Percentiles rank a stretch among this genome's conserved stretches.
Conservation (phyloP, 37 sponge, comb jelly and placozoan species). For the Spongia lamella region DNA sequence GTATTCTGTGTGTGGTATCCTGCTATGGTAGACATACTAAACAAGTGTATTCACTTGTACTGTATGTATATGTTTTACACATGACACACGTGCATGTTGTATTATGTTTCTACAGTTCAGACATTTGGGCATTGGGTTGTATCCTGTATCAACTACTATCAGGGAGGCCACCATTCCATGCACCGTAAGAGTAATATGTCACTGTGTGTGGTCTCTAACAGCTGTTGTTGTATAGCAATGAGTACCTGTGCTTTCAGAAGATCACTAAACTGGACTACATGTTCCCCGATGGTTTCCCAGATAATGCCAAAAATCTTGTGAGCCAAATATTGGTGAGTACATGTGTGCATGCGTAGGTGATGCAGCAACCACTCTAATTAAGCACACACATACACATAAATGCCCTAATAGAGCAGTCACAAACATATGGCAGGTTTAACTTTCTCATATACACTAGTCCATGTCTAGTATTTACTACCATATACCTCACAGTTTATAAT, state of each 20-base stretch:
- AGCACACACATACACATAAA: constrained; percentile 4
- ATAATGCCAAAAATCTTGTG: constrained; percentile 73
- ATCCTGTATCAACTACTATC: constrained; percentile 88
- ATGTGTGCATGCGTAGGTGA: not conserved
- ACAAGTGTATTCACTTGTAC: no score
- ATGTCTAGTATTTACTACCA: no score
- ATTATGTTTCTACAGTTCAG: constrained; percentile 62
- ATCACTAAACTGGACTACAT: constrained; percentile 81
- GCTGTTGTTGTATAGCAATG: constrained; percentile 59
- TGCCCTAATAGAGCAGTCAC: not conserved
- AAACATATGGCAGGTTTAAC: no score
- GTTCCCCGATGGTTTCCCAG: constrained; percentile 90
- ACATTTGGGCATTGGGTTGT: constrained; percentile 95
- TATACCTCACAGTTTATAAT: no score
- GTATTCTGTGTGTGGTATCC: no score
- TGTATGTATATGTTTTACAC: not conserved
- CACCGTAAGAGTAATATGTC: constrained; percentile 59
- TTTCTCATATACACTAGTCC: no score
- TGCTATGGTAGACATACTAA: no score
- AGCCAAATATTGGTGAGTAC: constrained; percentile 69
- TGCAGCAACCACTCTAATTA: not conserved
- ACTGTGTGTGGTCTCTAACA: not conserved
- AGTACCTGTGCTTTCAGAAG: constrained; percentile 96
- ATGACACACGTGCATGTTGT: not conserved
- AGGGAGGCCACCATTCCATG: constrained; percentile 94